phyloP scores from a whole-genome alignment of 92 coral and sea anemone species.

The Siderastrea siderea region DNA sequence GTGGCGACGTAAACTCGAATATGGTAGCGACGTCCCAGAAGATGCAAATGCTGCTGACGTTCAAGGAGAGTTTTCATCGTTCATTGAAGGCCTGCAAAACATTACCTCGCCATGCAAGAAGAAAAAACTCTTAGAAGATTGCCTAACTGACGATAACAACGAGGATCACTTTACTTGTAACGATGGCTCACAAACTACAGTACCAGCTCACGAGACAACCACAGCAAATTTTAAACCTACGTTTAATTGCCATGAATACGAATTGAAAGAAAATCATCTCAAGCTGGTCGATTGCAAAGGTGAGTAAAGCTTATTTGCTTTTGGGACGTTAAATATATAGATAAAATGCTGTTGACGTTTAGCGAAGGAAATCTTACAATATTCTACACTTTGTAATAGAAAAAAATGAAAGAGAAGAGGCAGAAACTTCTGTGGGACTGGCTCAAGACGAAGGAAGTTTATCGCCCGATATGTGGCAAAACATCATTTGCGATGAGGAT shows the following conservation, averaged over 20 bases:
- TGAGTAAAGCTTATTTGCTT: conserved; percentile 3
- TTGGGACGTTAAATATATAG: not conserved
- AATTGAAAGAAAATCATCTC: not conserved
- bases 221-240: not conserved
- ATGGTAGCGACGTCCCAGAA: not conserved
- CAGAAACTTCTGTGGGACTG: not conserved
- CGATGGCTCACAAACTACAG: conserved; percentile 2
- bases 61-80: conserved; percentile 20
- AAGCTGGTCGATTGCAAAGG: conserved; percentile 6
- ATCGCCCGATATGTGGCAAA: conserved; percentile 3
- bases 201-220: not conserved
- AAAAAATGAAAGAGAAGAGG: conserved; percentile 7
- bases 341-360: not conserved
- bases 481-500: not conserved
- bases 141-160: not conserved
- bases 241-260: not conserved
- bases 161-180: not conserved
- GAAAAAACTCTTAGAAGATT: conserved; percentile 26
- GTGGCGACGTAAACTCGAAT: conserved; percentile 30
- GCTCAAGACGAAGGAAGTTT: not conserved
- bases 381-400: conserved; percentile 5
- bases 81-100: conserved; percentile 14
- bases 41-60: not conserved
- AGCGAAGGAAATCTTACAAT: not conserved
- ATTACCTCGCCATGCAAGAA: conserved; percentile 26